A percentile compares a stretch with the other conserved stretches of the same genome.
phyloP scores from a whole-genome alignment of 2,888 invertebrate species.

The Brachycybe producta region DNA sequence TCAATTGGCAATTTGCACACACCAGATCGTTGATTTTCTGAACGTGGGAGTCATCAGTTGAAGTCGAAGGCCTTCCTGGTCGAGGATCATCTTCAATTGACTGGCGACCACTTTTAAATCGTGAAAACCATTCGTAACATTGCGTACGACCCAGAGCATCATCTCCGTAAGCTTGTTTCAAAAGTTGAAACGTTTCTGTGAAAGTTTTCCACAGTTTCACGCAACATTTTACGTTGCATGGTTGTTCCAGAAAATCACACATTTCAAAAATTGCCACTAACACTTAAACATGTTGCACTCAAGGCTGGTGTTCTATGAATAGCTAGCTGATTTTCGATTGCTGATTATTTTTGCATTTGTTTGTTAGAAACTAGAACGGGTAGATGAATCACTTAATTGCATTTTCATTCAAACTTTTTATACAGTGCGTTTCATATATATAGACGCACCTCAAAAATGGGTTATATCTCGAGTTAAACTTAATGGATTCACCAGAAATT shows the following conservation, averaged over 20 bases:
- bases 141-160: constrained; percentile 20
- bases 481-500: too few relatives aligned
- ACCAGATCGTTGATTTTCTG: constrained; percentile 18
- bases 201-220: constrained; percentile 17
- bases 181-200: constrained; percentile 11
- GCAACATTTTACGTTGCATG: constrained; percentile 13
- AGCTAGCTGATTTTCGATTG: too few relatives aligned
- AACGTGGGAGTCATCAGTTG: constrained; percentile 20
- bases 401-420: too few relatives aligned
- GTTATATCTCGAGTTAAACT: too few relatives aligned
- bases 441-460: too few relatives aligned
- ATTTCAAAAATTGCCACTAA: not conserved
- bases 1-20: constrained; percentile 14
- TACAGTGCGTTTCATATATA: too few relatives aligned
- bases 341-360: too few relatives aligned
- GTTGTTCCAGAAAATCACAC: constrained; percentile 13
- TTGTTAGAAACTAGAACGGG: too few relatives aligned
- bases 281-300: too few relatives aligned
- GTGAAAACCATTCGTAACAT: constrained; percentile 19
- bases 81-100: constrained; percentile 18
- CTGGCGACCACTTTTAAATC: constrained; percentile 13
- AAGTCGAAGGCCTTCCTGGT: constrained; percentile 15
- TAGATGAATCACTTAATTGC: too few relatives aligned
- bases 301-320: too few relatives aligned
- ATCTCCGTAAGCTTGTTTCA: constrained; percentile 5